These are phyloP conservation scores for Drosophila pegasa DNA, from an alignment of 2,888 invertebrate species.

Conservation along the genomic window DNA sequence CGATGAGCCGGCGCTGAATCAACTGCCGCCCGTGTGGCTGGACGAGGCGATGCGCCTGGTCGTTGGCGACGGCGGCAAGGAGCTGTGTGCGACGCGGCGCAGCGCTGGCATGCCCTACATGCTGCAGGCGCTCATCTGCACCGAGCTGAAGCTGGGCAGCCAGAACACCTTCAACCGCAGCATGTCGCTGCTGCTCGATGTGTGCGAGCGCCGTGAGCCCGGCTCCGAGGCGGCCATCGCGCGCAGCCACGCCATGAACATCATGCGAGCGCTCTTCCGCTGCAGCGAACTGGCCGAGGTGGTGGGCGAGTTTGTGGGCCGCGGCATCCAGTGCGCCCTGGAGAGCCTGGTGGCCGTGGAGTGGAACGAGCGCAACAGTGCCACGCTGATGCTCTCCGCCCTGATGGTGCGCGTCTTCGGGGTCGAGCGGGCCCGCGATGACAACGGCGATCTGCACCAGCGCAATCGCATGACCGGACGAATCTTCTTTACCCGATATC, in stretches of 20 bases:
- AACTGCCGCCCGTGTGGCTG: constrained; percentile 89
- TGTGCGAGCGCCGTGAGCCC: constrained; percentile 51
- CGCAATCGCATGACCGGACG: constrained; percentile 91
- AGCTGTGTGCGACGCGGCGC: constrained; percentile 92
- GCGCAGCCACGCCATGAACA: constrained; percentile 93
- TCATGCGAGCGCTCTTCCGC: constrained; percentile 92
- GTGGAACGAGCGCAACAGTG: constrained; percentile 95
- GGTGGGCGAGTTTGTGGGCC: constrained; percentile 89
- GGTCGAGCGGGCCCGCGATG: constrained; percentile 88
- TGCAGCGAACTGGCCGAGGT: constrained; percentile 91
- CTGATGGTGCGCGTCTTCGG: constrained; percentile 95
- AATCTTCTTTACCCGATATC: constrained; percentile 91
- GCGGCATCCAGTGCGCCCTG: constrained; percentile 90
- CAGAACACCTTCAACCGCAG: constrained; percentile 87
- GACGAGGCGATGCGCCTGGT: constrained; percentile 87
- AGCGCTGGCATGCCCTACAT: constrained; percentile 98
- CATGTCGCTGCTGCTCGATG: constrained; percentile 86
- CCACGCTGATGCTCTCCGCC: constrained; percentile 93
- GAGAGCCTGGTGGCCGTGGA: constrained; percentile 89
- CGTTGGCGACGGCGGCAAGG: constrained; percentile 61
- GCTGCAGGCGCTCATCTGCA: constrained; percentile 91
- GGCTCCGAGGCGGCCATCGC: constrained; percentile 69
- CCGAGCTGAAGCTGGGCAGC: constrained; percentile 89
- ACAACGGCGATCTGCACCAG: constrained; percentile 86
- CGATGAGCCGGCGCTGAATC: constrained; percentile 85